phyloP scores from a whole-genome alignment of 2,113 vertebrate species.

The human (Homo sapiens) region DNA sequence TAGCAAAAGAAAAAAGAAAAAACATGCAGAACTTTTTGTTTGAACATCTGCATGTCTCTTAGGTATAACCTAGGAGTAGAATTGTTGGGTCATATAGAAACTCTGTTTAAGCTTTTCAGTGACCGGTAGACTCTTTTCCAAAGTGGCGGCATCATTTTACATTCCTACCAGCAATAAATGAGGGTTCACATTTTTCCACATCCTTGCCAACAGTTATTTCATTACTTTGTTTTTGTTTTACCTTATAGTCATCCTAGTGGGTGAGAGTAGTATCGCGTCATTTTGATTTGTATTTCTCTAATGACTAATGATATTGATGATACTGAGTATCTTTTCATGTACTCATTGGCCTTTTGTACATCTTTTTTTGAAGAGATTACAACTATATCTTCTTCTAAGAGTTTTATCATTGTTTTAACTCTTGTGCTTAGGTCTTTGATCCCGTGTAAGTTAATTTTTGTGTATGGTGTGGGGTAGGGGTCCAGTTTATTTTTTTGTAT shows the following conservation, averaged over 20 bases:
- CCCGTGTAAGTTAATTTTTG: not conserved
- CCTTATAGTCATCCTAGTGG: not conserved
- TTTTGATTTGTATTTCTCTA: not conserved
- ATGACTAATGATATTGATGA: not conserved
- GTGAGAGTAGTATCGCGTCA: not conserved
- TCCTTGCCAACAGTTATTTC: not conserved
- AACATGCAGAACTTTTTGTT: not conserved
- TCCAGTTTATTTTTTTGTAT: not conserved
- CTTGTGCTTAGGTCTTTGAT: not conserved
- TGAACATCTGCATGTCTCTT: not conserved
- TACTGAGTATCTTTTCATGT: not conserved
- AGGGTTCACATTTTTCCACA: not conserved
- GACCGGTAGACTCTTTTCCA: not conserved
- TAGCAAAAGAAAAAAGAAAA: slow-evolving; percentile 2
- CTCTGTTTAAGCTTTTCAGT: not conserved
- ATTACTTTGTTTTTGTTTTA: not conserved
- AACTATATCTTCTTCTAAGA: not conserved
- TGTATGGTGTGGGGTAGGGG: not conserved
- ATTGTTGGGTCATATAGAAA: not conserved
- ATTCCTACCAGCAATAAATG: not conserved
- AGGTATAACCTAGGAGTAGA: not conserved
- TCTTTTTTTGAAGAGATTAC: not conserved
- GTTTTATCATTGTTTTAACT: not conserved
- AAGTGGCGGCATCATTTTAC: not conserved
- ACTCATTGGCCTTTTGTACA: not conserved